Percentiles rank a stretch among this genome's conserved stretches.
These are phyloP conservation scores for Hydrolagus colliei DNA, from an alignment of 2,797 vertebrate species.

Conservation along the genomic window DNA sequence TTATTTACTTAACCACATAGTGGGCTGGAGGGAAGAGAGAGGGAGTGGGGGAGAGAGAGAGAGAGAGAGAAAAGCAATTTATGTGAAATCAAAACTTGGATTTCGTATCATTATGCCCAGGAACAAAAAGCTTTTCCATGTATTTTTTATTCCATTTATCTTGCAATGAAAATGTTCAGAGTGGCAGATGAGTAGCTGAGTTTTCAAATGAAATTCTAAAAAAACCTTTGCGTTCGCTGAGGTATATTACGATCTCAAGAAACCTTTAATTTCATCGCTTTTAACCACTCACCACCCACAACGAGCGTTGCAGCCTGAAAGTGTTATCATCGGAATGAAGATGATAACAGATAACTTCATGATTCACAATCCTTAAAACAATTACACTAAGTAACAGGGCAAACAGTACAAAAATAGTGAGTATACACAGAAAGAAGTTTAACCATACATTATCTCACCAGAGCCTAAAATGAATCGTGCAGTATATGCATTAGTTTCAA, in stretches of 20 bases:
- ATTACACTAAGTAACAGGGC: background rate
- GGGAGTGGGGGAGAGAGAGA: background rate
- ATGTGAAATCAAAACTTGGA: background rate
- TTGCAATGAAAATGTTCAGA: background rate
- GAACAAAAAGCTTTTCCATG: background rate
- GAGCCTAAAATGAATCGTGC: background rate
- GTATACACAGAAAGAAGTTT: background rate
- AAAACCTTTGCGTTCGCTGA: background rate
- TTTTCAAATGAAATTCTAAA: background rate
- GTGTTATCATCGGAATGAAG: background rate
- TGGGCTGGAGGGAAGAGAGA: constrained; percentile 41
- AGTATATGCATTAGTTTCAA: background rate
- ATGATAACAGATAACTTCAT: background rate
- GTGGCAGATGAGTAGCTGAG: background rate
- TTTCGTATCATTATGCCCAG: background rate
- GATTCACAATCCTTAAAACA: background rate
- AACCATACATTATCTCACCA: too few relatives aligned
- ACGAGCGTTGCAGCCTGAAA: background rate
- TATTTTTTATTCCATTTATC: background rate
- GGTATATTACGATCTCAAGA: background rate
- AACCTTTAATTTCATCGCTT: background rate
- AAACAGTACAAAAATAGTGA: background rate
- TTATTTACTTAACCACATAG: constrained; percentile 71
- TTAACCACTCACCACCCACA: background rate
- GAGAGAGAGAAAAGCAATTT: background rate